Percentiles rank a stretch among this genome's conserved stretches.
These are phyloP conservation scores for Scopus umbretta DNA, from an alignment of 2,113 vertebrate genomes.

Conservation along the genomic window DNA sequence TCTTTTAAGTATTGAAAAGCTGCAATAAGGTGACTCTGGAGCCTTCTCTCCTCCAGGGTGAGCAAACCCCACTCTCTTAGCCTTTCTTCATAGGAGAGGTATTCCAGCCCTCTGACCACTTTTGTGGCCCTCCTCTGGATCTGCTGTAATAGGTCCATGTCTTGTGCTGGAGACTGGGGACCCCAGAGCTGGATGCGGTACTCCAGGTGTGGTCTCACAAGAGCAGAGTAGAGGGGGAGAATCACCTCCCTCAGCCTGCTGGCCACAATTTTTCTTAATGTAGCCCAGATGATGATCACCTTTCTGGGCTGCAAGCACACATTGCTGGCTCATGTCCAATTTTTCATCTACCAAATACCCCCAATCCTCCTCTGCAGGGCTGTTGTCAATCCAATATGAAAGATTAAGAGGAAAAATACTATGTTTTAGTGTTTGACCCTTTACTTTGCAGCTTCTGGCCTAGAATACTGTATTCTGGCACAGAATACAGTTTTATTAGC, in stretches of 20 bases:
- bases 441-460: neutral
- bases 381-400: neutral
- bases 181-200: neutral
- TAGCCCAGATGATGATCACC: neutral
- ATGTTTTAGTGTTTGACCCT: neutral
- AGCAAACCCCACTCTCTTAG: neutral
- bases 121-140: neutral
- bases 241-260: neutral
- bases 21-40: accelerated
- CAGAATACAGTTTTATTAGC: neutral
- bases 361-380: neutral
- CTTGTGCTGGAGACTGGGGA: neutral
- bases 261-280: neutral
- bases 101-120: neutral
- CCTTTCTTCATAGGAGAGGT: neutral
- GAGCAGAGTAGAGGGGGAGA: neutral
- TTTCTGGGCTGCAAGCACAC: neutral
- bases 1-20: neutral
- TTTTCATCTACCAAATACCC: neutral
- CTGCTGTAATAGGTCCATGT: neutral
- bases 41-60: neutral
- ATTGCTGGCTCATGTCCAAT: neutral
- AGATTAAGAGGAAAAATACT: neutral
- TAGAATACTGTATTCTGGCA: neutral
- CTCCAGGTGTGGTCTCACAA: neutral